Evolutionary conservation across 2,797 vertebrate species (phyloP), one percentile per base, ranked within the genome.

Genomic region (Bradypus variegatus): DNA sequence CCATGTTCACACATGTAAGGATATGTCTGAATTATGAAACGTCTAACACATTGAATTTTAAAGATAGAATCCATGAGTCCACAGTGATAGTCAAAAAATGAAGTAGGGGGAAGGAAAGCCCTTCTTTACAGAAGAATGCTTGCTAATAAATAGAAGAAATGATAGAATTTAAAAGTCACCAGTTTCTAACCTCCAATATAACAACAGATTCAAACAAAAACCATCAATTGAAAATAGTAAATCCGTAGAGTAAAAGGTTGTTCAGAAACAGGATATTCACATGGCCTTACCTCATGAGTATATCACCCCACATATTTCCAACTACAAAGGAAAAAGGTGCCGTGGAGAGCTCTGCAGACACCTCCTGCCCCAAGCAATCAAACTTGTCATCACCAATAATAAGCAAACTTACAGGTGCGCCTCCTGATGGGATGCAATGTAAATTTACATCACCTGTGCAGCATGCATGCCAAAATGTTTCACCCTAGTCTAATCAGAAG

Each of bases 161-260:
- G 25, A 45, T 4, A 41, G 31, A 75, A 60, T 45, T 41, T 79
- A 18, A 38, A 67, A 77, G 80, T 29, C 36, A 27, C 27, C 14
- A 21, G 60, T 76, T 70, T 58, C 50, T 58, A 41, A 38, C 1
- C 5, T 62, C 18, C 75, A 12, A 1, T 64, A 21, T 64, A 69
- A 88, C 60, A 55, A 82, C 11, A 88, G 62, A 75, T 41, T 70
- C 53, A 82, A 70, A 41, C 72, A 69, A 70, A 92, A 73, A 72
- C 78, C n/a, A 38, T 91, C 78, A 12, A 25, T 1, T 13, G 27
- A n/a, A 21, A n/a, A 72, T 33, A 60, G 88, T 64, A 69, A 78
- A 67, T 16, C 16, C 45, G 31, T 18, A 19, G 25, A 31, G 6
- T 76, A 33, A 86, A 38, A 90, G 38, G 15, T 31, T 36, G 4